These are phyloP conservation scores for Pocillopora damicornis DNA, from an alignment of 64 coral and sea anemone genomes.

Conservation along the genomic window DNA sequence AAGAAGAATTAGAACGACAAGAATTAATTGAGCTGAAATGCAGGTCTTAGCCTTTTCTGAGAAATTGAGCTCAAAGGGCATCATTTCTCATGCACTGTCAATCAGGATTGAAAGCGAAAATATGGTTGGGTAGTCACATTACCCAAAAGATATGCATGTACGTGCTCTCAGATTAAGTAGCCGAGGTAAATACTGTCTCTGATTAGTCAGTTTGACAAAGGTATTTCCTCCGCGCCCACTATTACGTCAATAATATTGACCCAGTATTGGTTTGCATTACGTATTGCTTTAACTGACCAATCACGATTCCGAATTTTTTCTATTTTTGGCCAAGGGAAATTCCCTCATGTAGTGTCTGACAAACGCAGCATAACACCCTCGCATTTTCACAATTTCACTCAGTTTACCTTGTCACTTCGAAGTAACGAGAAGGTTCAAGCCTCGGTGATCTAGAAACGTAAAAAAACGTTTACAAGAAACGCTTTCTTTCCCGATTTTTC, in stretches of 20 bases:
- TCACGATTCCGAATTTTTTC: not conserved
- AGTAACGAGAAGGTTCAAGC: too few species aligned
- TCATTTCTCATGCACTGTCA: not conserved
- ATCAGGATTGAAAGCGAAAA: not conserved
- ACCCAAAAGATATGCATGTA: not conserved
- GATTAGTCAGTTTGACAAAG: not conserved
- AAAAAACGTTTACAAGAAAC: not conserved
- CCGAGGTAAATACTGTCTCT: not conserved
- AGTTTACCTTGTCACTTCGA: not conserved
- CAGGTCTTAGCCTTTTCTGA: not conserved
- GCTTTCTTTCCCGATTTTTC: not conserved
- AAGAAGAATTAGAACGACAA: too few species aligned
- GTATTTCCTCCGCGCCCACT: slow-evolving; percentile 33
- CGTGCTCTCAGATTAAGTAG: not conserved
- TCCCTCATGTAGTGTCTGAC: not conserved
- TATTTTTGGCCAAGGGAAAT: slow-evolving; percentile 17
- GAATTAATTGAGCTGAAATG: too few species aligned
- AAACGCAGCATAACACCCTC: not conserved
- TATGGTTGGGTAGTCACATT: not conserved
- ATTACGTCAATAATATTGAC: not conserved
- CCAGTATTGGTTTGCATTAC: not conserved
- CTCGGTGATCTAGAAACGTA: not conserved
- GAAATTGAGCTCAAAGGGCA: not conserved
- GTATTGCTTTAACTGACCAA: not conserved
- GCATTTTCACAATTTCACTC: not conserved